Percentiles rank a stretch among this genome's conserved stretches.
These are phyloP conservation scores for Oreochromis mossambicus DNA, from an alignment of 2,797 vertebrate species.

Conservation along the genomic window DNA sequence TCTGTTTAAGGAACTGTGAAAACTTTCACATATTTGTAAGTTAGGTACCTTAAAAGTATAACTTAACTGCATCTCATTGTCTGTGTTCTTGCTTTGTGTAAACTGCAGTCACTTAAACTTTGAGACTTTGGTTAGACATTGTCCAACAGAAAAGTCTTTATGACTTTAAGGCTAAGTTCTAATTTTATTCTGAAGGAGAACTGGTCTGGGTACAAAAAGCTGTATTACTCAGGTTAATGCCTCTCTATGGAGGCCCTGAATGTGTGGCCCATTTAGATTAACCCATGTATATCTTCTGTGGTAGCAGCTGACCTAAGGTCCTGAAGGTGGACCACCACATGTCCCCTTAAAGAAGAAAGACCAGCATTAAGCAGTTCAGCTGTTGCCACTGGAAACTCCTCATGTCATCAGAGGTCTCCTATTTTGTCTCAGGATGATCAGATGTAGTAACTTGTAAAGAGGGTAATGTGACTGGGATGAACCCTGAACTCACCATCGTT, in stretches of 20 bases:
- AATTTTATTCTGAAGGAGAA: neutral
- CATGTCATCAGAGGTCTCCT: neutral
- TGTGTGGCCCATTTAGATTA: neutral
- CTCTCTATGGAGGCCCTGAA: neutral
- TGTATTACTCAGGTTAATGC: neutral
- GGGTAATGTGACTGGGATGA: neutral
- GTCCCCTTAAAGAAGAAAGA: neutral
- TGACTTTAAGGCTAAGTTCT: neutral
- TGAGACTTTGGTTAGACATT: neutral
- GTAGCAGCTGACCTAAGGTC: neutral
- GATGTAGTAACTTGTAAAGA: neutral
- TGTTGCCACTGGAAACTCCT: neutral
- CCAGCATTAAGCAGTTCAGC: neutral
- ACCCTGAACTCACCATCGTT: neutral
- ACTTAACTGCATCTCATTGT: no score
- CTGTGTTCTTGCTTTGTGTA: neutral
- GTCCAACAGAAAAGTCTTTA: neutral
- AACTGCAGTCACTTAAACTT: neutral
- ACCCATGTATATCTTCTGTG: neutral
- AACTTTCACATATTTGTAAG: neutral
- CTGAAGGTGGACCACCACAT: neutral
- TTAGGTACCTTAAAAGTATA: neutral
- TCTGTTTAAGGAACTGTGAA: neutral
- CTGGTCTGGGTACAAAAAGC: neutral
- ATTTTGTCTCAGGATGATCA: neutral